Base-by-base conservation (phyloP, 2,888 invertebrate genomes). In the Graphium colonna region DNA sequence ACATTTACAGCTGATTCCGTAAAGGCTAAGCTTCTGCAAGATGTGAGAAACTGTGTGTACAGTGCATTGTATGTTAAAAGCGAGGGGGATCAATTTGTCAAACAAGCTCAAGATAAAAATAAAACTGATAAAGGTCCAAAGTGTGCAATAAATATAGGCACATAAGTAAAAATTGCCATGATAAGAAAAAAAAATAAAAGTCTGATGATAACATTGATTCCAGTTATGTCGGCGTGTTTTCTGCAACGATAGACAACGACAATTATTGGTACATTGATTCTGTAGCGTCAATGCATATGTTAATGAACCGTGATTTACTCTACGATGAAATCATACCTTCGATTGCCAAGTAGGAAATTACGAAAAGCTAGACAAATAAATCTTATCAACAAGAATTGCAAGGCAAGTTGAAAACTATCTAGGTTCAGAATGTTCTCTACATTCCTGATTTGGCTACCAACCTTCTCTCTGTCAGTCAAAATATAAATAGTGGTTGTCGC, bases 231-330 rank as follows among this genome's bases (percentile, higher is more conserved):
- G 63, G 62, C 10, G 64, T 58, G 5, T 65, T 64, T 56, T 46
- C 63, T 57, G 60, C 60, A 1, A 15, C 41, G 12, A 5, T 8
- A 15, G 16, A 7, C 7, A 16, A 40, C 10, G 15, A 15, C 9
- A 46, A 18, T n/a, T 17, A 3, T 3, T 4, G 69, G 77, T 72
- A 65, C 69, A 87, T 67, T 12, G 68, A 67, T 52, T 61, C 62
- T 2, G 65, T 64, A 9, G 67, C 40, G 16, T 16, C 15, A 26
- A 56, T 56, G 56, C 55, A 58, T 21, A 21, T 58, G 15, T 52
- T 53, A 47, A 53, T 55, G 51, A 60, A 59, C 54, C 50, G 56
- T 33, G 58, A 60, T 12, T 61, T 57, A 59, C 54, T 64, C 16
- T 26, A 43, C 47, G 50, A 58, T 46, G 41, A 46, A 52, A 48